A percentile compares a stretch with the other conserved stretches of the same genome.
phyloP scores from a whole-genome alignment of 2,888 invertebrate species.

The Megamerina dolium region DNA sequence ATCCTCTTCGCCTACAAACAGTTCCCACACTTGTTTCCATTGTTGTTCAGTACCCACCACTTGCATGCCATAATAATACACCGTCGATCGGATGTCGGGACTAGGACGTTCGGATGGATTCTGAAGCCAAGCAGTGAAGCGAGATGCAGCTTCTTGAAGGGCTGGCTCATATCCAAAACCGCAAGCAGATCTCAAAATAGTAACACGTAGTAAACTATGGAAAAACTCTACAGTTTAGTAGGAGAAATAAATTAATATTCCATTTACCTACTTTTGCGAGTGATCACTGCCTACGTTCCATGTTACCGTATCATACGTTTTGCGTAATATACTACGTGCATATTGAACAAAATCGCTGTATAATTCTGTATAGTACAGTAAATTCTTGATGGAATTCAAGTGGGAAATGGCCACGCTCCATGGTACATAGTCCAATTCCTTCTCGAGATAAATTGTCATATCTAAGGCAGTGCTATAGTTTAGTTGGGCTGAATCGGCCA shows the following conservation, averaged over 20 bases:
- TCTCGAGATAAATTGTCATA: slow-evolving; percentile 61
- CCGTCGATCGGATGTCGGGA: slow-evolving; percentile 59
- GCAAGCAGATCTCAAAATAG: slow-evolving; percentile 62
- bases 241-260: background rate
- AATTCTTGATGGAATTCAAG: slow-evolving; percentile 51
- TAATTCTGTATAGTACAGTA: slow-evolving; percentile 54
- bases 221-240: slow-evolving; percentile 5
- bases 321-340: slow-evolving; percentile 55
- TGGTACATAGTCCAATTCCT: slow-evolving; percentile 66
- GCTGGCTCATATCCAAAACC: slow-evolving; percentile 58
- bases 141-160: slow-evolving; percentile 53
- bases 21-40: slow-evolving; percentile 71
- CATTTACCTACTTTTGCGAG: slow-evolving; percentile 39
- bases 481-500: slow-evolving; percentile 66
- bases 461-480: slow-evolving; percentile 64
- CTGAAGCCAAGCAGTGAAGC: slow-evolving; percentile 61
- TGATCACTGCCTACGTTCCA: slow-evolving; percentile 57
- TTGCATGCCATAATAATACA: slow-evolving; percentile 70
- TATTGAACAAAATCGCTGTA: slow-evolving; percentile 57
- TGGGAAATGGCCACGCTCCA: slow-evolving; percentile 65
- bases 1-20: slow-evolving; percentile 67
- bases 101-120: slow-evolving; percentile 49
- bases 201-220: slow-evolving; percentile 59
- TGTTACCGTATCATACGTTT: slow-evolving; percentile 56
- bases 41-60: slow-evolving; percentile 55